Percentiles rank a stretch among this genome's conserved stretches.
phyloP scores from a whole-genome alignment of 2,113 vertebrate species.

The Leptodactylus fuscus region DNA sequence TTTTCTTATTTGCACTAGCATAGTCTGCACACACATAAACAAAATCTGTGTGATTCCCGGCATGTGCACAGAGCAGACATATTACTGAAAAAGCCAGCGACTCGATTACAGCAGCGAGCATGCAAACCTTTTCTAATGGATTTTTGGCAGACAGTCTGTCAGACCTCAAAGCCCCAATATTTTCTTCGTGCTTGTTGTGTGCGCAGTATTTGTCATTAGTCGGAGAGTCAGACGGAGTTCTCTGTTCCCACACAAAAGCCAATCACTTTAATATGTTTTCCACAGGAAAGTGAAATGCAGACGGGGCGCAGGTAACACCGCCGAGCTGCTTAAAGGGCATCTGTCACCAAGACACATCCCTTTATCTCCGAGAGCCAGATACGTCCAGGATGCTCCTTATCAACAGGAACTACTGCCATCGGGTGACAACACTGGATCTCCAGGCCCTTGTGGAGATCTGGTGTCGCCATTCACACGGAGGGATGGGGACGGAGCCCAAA shows the following conservation, averaged over 20 bases:
- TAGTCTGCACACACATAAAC: neutral
- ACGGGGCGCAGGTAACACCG: neutral
- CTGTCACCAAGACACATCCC: neutral
- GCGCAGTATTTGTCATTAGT: slow-evolving; percentile 17
- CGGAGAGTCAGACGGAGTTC: slow-evolving; percentile 4
- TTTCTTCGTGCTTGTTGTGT: slow-evolving; percentile 3
- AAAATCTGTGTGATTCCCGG: slow-evolving; percentile 35
- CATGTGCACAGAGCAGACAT: neutral
- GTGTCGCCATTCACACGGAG: neutral
- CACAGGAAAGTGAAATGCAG: neutral
- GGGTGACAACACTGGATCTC: neutral
- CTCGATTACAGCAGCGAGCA: slow-evolving; percentile 24
- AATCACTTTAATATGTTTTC: slow-evolving; percentile 8
- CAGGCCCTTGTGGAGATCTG: neutral
- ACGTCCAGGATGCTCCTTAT: neutral
- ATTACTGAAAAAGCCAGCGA: neutral
- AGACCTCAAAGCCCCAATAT: slow-evolving; percentile 39
- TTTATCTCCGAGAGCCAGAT: neutral
- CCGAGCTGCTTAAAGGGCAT: neutral
- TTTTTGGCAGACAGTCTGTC: slow-evolving; percentile 46
- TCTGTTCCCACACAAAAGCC: neutral
- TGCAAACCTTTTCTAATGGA: slow-evolving; percentile 45
- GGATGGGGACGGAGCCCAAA: too few relatives aligned
- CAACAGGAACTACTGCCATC: neutral
- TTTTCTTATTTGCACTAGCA: neutral